phyloP scores from a whole-genome alignment of 1,140 invertebrate species.

The Monomorium pharaonis region DNA sequence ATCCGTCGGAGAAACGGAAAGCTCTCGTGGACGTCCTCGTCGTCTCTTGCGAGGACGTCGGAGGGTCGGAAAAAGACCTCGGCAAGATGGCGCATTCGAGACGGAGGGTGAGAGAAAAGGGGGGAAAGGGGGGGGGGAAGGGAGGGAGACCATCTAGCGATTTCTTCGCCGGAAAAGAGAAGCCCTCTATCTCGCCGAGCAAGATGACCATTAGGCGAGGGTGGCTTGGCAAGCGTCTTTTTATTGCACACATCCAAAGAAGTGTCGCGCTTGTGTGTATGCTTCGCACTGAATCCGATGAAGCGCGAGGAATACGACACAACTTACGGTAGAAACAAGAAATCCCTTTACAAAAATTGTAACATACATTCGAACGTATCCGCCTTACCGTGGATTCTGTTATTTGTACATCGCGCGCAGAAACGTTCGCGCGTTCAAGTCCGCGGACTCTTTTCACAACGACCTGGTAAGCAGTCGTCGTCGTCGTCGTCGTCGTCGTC shows the following conservation, averaged over 20 bases:
- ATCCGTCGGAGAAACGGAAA: constrained; percentile 67
- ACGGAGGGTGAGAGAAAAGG: background rate
- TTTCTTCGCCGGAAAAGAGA: constrained; percentile 48
- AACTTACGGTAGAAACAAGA: constrained; percentile 13
- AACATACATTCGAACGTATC: background rate
- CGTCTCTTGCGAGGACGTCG: constrained; percentile 47
- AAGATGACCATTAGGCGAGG: constrained; percentile 55
- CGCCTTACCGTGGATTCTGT: background rate
- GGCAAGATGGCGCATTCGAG: constrained; percentile 38
- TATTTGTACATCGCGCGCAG: background rate
- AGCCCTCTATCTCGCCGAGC: constrained; percentile 51
- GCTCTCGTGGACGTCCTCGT: constrained; percentile 62
- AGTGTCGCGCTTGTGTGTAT: constrained; percentile 7
- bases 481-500: too few species aligned
- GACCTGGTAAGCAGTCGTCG: constrained; percentile 12
- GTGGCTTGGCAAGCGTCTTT: constrained; percentile 57
- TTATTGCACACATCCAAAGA: constrained; percentile 39
- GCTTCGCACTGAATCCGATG: background rate
- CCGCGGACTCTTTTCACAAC: background rate
- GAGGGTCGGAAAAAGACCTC: constrained; percentile 51
- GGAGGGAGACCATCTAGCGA: constrained; percentile 23
- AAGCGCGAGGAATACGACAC: constrained; percentile 7
- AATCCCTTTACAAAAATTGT: constrained; percentile 30
- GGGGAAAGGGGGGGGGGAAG: background rate
- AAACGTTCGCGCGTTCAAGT: background rate